These are phyloP conservation scores for Hylaeus anthracinus DNA, from an alignment of 1,140 invertebrate genomes.

Conservation along the genomic window DNA sequence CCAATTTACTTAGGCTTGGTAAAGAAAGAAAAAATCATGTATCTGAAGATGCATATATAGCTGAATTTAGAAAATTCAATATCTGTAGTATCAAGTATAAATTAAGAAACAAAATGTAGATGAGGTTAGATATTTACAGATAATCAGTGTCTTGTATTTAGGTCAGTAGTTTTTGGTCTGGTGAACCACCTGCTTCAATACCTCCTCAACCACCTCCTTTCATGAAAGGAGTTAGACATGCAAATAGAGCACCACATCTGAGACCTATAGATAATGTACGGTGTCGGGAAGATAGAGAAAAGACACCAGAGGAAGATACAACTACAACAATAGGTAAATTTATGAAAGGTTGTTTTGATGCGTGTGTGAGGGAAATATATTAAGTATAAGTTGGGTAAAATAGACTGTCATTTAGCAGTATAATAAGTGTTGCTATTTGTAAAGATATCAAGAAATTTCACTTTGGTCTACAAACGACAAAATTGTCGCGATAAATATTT, in stretches of 20 bases:
- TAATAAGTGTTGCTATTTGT: background rate
- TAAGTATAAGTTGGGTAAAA: too few relatives aligned
- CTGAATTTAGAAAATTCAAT: too few relatives aligned
- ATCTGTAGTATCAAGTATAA: background rate
- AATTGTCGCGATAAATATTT: background rate
- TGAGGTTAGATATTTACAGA: background rate
- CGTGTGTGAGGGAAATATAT: background rate
- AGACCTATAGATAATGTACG: slow-evolving; percentile 69
- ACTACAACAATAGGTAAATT: slow-evolving; percentile 76
- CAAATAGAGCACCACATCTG: slow-evolving; percentile 69
- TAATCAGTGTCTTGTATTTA: slow-evolving; percentile 47
- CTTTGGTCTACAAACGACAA: background rate
- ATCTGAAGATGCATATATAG: background rate
- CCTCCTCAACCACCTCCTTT: slow-evolving; percentile 72
- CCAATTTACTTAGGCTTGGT: background rate
- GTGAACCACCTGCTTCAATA: slow-evolving; percentile 68
- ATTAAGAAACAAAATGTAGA: background rate
- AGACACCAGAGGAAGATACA: slow-evolving; percentile 77
- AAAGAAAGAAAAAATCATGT: background rate
- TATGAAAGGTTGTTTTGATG: background rate
- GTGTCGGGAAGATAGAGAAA: slow-evolving; percentile 76
- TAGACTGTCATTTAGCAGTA: background rate
- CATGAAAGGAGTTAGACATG: slow-evolving; percentile 73
- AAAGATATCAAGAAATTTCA: background rate
- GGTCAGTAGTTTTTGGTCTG: slow-evolving; percentile 77